phyloP scores from a whole-genome alignment of 2,113 vertebrate species.

The Eupsittula cactorum region DNA sequence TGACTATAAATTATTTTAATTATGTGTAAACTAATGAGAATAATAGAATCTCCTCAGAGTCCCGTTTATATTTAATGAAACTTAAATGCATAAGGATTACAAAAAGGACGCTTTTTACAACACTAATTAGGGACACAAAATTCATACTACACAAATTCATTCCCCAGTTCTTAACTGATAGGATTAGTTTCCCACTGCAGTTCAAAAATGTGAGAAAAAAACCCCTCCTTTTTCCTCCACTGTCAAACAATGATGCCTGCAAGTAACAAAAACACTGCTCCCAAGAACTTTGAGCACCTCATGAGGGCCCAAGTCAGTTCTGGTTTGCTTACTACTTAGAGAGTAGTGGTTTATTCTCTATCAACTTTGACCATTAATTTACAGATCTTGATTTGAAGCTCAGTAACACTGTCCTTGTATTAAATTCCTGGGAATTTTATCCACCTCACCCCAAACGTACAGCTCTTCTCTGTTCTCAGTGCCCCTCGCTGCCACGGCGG shows the following conservation, averaged over 20 bases:
- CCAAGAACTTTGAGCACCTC: background rate
- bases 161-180: background rate
- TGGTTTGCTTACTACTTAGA: background rate
- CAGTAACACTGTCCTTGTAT: background rate
- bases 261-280: background rate
- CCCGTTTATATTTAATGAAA: background rate
- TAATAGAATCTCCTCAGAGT: background rate
- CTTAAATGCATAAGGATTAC: background rate
- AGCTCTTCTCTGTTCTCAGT: fast-evolving
- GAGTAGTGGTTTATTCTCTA: background rate
- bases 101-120: background rate
- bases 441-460: fast-evolving
- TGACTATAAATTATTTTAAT: background rate
- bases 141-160: background rate
- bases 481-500: fast-evolving
- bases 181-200: background rate
- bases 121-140: background rate
- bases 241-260: background rate
- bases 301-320: background rate
- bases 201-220: fast-evolving
- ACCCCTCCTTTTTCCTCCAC: no score
- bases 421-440: background rate
- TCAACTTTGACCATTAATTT: background rate
- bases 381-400: background rate
- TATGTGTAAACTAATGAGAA: background rate